Percentiles rank a stretch among this genome's conserved stretches.
Conservation (phyloP, 2,888 invertebrate genomes). For the Sialis lutaria region DNA sequence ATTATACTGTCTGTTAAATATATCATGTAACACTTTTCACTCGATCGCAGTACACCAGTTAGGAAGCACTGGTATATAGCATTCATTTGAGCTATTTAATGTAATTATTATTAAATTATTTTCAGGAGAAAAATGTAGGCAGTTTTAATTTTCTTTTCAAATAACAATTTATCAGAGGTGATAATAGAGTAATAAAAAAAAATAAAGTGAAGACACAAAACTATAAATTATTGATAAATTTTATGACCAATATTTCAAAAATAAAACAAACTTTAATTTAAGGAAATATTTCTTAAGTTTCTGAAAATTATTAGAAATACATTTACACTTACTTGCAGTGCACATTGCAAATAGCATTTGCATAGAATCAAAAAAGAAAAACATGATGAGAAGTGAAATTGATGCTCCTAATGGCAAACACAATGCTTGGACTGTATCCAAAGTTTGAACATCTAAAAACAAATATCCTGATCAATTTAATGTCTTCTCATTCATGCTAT, state of each 20-base stretch:
- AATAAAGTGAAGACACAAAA: slow-evolving; percentile 2
- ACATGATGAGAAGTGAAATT: slow-evolving; percentile 90
- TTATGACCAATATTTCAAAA: not conserved
- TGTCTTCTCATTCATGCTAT: not conserved
- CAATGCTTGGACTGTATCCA: slow-evolving; percentile 93
- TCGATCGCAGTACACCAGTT: no score
- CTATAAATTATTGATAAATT: no score
- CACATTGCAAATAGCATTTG: slow-evolving; percentile 92
- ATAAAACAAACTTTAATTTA: not conserved
- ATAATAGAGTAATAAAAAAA: not conserved
- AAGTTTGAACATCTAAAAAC: slow-evolving; percentile 52
- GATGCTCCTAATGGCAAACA: slow-evolving; percentile 93
- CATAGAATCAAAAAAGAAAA: slow-evolving; percentile 98
- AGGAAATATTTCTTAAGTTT: no score
- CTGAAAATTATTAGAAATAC: not conserved
- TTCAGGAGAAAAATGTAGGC: no score
- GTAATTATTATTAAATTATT: no score
- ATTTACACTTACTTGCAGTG: slow-evolving; percentile 71
- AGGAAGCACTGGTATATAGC: no score
- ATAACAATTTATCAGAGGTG: no score
- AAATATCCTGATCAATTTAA: slow-evolving; percentile 5
- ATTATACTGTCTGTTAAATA: no score
- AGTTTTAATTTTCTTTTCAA: no score
- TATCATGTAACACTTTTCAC: no score
- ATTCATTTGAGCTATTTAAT: no score